Base-by-base conservation (phyloP, 2,888 invertebrate genomes). In the Acronicta aceris region DNA sequence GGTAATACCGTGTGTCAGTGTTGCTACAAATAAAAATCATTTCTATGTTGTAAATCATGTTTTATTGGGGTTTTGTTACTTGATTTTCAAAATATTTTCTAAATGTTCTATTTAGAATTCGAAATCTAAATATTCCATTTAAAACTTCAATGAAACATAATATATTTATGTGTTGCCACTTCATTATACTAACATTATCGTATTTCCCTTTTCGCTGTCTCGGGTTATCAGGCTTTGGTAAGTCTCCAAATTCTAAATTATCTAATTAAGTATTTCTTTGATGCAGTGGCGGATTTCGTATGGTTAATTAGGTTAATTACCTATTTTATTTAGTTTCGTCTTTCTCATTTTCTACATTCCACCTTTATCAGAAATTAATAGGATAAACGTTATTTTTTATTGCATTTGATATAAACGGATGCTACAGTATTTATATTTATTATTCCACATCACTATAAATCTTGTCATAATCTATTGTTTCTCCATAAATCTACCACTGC, bases 181-280 rank as follows among this genome's bases (percentile, higher is more conserved):
- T 54, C 67, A 63, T 70, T 63, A 54, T 78, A 82, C 77, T 81
- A 81, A 84, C 81, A 70, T 69, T 65, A 71, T 65, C 69, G 79
- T 80, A 66, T 84, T 84, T 84, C 78, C 85, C 80, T 81, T 82
- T 73, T 75, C 83, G 91, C 91, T 89, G 65, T 78, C 90, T 79
- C 79, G 89, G 92, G 84, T 82, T 78, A 82, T 70, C 88, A 94
- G 94, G 94, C 94, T 75, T 89, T 94, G 94, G 94, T 94, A 92
- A 94, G 94, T 93, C 58, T 79, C 83, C 50, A 85, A 84, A 84
- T 84, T 82, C 81, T 61, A 83, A 85, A 83, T 82, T 80, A 56
- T 59, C 21, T 63, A 49, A 36, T n/a, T 47, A 45, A 41, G 38
- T 38, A 38, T 38, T 6, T 5, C 25, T 45, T 13, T 33, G 42